phyloP scores from a whole-genome alignment of 1,140 invertebrate species.

The Chionoecetes opilio region DNA sequence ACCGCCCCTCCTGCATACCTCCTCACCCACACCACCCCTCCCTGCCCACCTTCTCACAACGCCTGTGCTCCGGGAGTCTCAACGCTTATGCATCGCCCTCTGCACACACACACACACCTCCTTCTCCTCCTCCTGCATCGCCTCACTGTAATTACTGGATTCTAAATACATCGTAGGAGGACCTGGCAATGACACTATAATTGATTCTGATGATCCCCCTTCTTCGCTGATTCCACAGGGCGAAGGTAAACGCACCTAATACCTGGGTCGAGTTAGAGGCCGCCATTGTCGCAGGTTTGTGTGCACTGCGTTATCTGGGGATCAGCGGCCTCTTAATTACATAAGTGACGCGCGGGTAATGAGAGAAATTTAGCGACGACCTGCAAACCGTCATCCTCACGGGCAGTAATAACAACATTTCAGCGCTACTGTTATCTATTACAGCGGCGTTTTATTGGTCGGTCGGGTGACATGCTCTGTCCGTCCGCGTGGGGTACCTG shows the following conservation, averaged over 20 bases:
- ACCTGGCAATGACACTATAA: constrained; percentile 31
- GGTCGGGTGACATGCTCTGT: background rate
- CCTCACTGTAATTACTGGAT: background rate
- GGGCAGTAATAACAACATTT: constrained; percentile 41
- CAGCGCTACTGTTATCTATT: constrained; percentile 37
- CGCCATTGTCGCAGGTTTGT: constrained; percentile 52
- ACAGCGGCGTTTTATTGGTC: constrained; percentile 20
- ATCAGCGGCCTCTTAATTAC: background rate
- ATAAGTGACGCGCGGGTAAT: constrained; percentile 47
- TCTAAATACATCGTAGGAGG: background rate
- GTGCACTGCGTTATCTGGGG: constrained; percentile 31
- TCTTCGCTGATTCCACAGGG: background rate
- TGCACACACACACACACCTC: background rate
- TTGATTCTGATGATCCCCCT: constrained; percentile 54
- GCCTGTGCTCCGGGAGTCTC: background rate
- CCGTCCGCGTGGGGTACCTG: background rate
- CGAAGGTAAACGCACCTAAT: background rate
- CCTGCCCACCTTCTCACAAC: no score
- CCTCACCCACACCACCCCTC: no score
- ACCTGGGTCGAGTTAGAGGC: background rate
- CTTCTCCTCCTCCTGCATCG: constrained; percentile 16
- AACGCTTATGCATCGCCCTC: background rate
- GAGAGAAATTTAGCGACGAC: constrained; percentile 31
- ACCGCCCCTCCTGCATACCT: no score
- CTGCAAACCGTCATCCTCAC: constrained; percentile 20